Evolutionary conservation across 2,888 invertebrate species (phyloP).

Genomic region (Xiphydria camelus): DNA sequence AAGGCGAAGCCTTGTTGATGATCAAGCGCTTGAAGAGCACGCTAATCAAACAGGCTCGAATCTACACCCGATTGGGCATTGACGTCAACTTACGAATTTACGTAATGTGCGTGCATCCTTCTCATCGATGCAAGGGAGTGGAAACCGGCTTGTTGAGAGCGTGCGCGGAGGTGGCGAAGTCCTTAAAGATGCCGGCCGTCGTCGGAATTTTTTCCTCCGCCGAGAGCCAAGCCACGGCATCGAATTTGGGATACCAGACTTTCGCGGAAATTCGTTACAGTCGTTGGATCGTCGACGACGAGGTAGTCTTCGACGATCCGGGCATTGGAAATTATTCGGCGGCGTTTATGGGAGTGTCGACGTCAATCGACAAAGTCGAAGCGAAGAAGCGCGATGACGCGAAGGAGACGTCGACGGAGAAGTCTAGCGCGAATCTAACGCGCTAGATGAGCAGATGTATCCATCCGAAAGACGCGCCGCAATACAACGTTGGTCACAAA

Average conservation of each 20-base stretch:
- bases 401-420: no score
- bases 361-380: conserved; percentile 18
- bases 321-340: conserved; percentile 60
- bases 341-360: conserved; percentile 41
- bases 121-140: conserved; percentile 36
- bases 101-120: conserved; percentile 45
- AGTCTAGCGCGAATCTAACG: no score
- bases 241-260: conserved; percentile 27
- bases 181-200: conserved; percentile 28
- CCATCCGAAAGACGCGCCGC: no score
- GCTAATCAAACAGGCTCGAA: conserved; percentile 32
- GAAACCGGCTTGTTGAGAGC: conserved; percentile 31
- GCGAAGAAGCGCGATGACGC: no score
- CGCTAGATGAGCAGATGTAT: no score
- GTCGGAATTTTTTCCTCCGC: conserved; percentile 44
- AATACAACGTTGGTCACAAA: no score
- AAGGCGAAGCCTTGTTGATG: conserved; percentile 32
- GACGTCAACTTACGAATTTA: conserved; percentile 31
- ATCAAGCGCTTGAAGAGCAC: conserved; percentile 36
- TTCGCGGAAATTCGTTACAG: conserved; percentile 56
- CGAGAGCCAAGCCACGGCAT: conserved; percentile 31
- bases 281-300: conserved; percentile 55
- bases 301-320: conserved; percentile 59
- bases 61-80: conserved; percentile 26
- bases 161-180: conserved; percentile 29